Evolutionary conservation across 2,797 vertebrate genomes (phyloP), one percentile per base, ranked within the genome.

Genomic region (Takifugu rubripes): DNA sequence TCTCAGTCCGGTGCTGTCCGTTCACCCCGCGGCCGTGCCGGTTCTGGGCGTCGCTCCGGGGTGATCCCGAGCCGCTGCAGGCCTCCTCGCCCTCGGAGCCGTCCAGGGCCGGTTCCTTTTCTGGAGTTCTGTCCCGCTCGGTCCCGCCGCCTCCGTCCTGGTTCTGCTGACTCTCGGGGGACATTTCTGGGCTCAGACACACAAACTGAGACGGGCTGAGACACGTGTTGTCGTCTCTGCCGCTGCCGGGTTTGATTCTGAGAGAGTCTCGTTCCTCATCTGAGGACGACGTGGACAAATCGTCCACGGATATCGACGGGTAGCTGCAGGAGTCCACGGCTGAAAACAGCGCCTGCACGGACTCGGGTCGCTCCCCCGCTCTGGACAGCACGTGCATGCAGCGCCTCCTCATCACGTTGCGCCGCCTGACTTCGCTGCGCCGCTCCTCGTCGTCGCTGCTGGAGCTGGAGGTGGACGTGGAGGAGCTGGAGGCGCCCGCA

Each of bases 371-470:
- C 61, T 95, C 94, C 3, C 89, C 92, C 1, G 91, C 91, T 47
- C 91, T 84, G 25, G 74, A 85, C 10, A 84, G 87, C 14, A 88
- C 81, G 0, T 82, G 66, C 77, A 93, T 92, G 55, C 93, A 93
- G 1, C 92, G 92, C 0, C 93, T 84, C 62, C 96, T 87, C 74
- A 92, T 83, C 0, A 95, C 95, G 0, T 97, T 98, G 54, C 95
- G 93, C 42, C 95, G 70, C 42, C 87, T 64, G 43, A 95, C 90
- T 56, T 26, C 77, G 1, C 83, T 85, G 74, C 89, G 64, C 79
- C 95, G 83, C 29, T 96, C 94, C 60, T 95, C 94, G 10, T 96
- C 96, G 12, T 94, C 94, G 2, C 94, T 95, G 2, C 93, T 95
- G 54, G 93, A 94, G 59, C 92, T 94, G 66, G 92, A 93, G 26